These are phyloP conservation scores for Poicephalus meyeri DNA, from an alignment of 2,113 vertebrate species.

Conservation along the genomic window DNA sequence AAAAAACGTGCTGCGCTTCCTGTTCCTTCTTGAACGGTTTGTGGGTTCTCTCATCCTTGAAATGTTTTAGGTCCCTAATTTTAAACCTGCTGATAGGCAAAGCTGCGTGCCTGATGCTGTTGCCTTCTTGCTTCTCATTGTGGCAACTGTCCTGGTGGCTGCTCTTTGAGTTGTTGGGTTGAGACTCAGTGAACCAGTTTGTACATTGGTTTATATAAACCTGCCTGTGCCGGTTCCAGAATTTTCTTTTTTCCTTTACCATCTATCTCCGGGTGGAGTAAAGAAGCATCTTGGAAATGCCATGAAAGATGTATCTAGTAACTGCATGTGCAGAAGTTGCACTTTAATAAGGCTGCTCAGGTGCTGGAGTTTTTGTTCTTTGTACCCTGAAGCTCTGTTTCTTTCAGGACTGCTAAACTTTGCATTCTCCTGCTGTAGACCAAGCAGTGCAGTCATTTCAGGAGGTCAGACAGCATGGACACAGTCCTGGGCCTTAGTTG, in stretches of 20 bases:
- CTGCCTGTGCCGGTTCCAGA: not conserved
- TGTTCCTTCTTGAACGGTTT: not conserved
- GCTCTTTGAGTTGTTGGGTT: not conserved
- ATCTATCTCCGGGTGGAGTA: not conserved
- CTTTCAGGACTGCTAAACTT: not conserved
- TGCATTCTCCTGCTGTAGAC: not conserved
- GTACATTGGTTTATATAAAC: not conserved
- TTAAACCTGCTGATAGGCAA: not conserved
- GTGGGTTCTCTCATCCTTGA: not conserved
- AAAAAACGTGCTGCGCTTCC: not conserved
- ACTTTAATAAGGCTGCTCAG: too few species aligned
- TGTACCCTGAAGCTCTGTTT: not conserved
- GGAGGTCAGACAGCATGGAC: not conserved
- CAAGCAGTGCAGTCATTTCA: not conserved
- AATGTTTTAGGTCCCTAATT: not conserved
- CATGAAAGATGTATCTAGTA: not conserved
- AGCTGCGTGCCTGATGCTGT: not conserved
- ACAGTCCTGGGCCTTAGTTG: accelerated
- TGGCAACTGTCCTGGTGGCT: not conserved
- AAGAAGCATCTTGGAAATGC: not conserved
- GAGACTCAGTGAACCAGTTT: not conserved
- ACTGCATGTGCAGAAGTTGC: not conserved
- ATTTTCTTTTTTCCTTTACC: accelerated
- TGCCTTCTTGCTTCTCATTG: too few species aligned
- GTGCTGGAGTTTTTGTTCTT: not conserved